Base-by-base conservation (phyloP, 1,140 invertebrate genomes). In the Bombus pascuorum region DNA sequence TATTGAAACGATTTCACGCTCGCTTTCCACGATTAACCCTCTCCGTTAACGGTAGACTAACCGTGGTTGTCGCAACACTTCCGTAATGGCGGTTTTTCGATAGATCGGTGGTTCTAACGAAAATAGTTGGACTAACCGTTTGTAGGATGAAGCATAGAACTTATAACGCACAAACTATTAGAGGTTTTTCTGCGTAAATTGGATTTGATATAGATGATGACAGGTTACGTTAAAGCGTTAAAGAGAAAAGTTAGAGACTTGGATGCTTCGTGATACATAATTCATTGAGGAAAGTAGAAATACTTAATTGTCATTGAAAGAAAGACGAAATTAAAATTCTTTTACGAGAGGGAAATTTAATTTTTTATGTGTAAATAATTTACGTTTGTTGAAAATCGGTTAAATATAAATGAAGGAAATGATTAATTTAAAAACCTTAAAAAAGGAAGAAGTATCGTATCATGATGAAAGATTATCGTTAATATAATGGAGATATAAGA, bases 1-100 rank as follows among this genome's bases (percentile, higher is more conserved):
- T 81, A 66, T 83, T 76, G 53, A 77, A 78, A 78, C 57, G 57
- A 76, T 83, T 86, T 74, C 66, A 42, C 12, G 32, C 47, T 39
- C 57, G 42, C 5, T 28, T 72, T 15, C 22, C 28, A 32, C 25
- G 34, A 82, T 74, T 83, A 73, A 76, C 47, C 70, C 2, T 66
- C 65, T 32, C 47, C 5, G 28, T 42, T 32, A 32, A 32, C 9
- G 32, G 34, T 76, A 18, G 57, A 59, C 53, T 59, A 76, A 39
- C 37, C 15, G 34, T 76, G 28, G 22, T 22, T 59, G 47, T 59
- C 34, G 34, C 25, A n/a, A 39, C 25, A 62, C 25, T 59, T 59
- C 25, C 12, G 25, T 62, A 37, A 39, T 28, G 6, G 9, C 44
- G 44, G 1, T 47, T 15, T 15, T 44, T 47, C 15, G 28, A 73